Evolutionary conservation across 2,888 invertebrate species (phyloP).

Genomic region (Ecliptopera silaceata): DNA sequence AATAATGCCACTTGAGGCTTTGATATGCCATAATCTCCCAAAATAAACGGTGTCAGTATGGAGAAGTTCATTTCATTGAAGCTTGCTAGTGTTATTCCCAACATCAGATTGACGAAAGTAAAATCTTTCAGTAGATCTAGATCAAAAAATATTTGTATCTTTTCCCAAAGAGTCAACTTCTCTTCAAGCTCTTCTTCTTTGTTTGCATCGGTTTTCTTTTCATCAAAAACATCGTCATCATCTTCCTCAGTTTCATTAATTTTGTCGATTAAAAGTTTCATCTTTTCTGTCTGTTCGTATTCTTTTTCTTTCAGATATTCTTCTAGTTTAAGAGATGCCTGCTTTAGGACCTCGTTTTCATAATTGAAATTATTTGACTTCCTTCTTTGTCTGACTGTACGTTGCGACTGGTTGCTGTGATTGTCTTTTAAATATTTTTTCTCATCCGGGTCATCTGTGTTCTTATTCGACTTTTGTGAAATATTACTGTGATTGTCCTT

Average conservation of each 20-base stretch:
- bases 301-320: slow-evolving; percentile 74
- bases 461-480: slow-evolving; percentile 69
- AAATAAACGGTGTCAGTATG: slow-evolving; percentile 87
- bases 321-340: slow-evolving; percentile 79
- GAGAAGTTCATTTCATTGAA: slow-evolving; percentile 89
- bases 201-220: slow-evolving; percentile 41
- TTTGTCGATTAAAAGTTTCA: slow-evolving; percentile 59
- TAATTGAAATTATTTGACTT: slow-evolving; percentile 83
- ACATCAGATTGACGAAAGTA: slow-evolving; percentile 87
- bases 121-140: slow-evolving; percentile 87
- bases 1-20: slow-evolving; percentile 85
- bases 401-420: slow-evolving; percentile 71
- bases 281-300: slow-evolving; percentile 52
- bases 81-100: slow-evolving; percentile 87
- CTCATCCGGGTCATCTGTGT: slow-evolving; percentile 70
- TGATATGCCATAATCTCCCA: slow-evolving; percentile 85
- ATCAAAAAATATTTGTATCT: slow-evolving; percentile 86
- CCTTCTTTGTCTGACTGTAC: slow-evolving; percentile 59
- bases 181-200: slow-evolving; percentile 52
- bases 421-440: slow-evolving; percentile 73
- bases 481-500: slow-evolving; percentile 71
- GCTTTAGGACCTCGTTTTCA: slow-evolving; percentile 83
- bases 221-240: slow-evolving; percentile 57
- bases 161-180: slow-evolving; percentile 74
- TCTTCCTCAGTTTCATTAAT: slow-evolving; percentile 59